Evolutionary conservation across 2,888 invertebrate species (phyloP), one percentile per base, ranked within the genome.

Genomic region (Pseudanteris insignis): DNA sequence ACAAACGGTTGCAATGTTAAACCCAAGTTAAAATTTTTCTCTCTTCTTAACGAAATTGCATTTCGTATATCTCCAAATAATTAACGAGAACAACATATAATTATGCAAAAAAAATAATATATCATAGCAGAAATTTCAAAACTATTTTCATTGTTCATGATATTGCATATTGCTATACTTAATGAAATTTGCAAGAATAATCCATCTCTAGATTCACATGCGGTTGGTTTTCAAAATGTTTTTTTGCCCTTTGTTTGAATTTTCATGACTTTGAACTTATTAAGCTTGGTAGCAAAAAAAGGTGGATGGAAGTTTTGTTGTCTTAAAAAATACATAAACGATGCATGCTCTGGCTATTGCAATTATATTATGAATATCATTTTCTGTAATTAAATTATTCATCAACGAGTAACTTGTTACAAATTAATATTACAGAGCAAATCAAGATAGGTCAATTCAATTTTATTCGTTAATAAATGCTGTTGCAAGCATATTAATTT

Each of bases 1-100:
- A 50, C 38, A 9, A 57, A 50, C 8, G 57, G 48, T 50, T 57
- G 57, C 8, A 57, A 2, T n/a, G 34, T 12, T 2, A 50, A 13
- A 9, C 43, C 43, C 24, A 43, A 21, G 2, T 43, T 7, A n/a
- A 7, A n/a, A 13, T 21, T 26, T 14, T 40, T 38, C 12, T 25
- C 9, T 33, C 33, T 40, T 38, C 10, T 30, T 7, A 9, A n/a
- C n/a, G 2, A 13, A 12, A 48, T 18, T 2, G 14, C 32, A 26
- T 30, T 7, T 9, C 38, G 21, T 11, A 41, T 7, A 30, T 41
- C 41, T 8, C 41, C 41, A 41, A 8, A 2, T 3, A 30, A 29
- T 30, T 41, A 9, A 18, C 29, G n/a, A n/a, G n/a, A n/a, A n/a
- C n/a, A n/a, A n/a, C n/a, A n/a, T n/a, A n/a, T n/a, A n/a, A n/a